Evolutionary conservation across 1,140 invertebrate species (phyloP).

Genomic region (Papilio polytes): DNA sequence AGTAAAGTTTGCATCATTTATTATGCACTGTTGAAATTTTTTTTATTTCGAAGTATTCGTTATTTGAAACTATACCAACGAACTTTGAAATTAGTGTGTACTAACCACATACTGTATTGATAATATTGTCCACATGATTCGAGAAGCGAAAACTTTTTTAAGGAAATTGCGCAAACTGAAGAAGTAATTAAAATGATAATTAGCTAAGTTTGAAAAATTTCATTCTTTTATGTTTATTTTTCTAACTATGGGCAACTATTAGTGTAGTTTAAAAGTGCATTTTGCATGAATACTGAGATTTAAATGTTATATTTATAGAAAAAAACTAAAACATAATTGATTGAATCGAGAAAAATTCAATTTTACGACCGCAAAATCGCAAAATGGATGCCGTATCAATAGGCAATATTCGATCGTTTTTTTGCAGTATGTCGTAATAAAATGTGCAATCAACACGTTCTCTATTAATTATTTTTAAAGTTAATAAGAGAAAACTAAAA

Average conservation of each 20-base stretch:
- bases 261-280: no score
- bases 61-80: no score
- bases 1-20: not conserved
- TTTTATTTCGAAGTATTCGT: not conserved
- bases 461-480: not conserved
- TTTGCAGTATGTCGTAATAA: not conserved
- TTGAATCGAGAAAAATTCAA: not conserved
- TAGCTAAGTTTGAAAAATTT: no score
- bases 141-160: no score
- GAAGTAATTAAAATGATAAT: no score
- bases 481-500: not conserved
- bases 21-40: not conserved
- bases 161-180: no score
- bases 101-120: no score
- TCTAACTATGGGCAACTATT: no score
- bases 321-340: not conserved
- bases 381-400: slow-evolving; percentile 21
- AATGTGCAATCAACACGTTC: not conserved
- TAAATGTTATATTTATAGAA: not conserved
- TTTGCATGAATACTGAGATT: no score
- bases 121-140: no score
- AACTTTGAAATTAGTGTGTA: no score
- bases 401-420: not conserved
- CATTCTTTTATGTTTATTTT: no score
- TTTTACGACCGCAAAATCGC: slow-evolving; percentile 14